These are phyloP conservation scores for Picathartes gymnocephalus DNA, from an alignment of 2,113 vertebrate genomes.

Conservation along the genomic window DNA sequence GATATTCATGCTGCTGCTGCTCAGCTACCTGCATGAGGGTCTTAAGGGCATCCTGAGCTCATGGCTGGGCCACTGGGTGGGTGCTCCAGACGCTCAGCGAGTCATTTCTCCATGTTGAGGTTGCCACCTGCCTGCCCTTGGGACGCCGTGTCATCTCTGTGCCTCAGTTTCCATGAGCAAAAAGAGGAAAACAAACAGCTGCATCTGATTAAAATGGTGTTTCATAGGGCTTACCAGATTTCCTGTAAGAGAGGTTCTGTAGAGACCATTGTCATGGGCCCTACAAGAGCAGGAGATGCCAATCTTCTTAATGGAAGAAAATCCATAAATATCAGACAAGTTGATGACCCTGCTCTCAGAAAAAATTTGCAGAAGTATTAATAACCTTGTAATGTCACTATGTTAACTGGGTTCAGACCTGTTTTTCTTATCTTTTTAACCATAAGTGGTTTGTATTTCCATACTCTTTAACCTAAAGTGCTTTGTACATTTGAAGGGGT, in stretches of 20 bases:
- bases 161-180: not conserved
- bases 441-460: not conserved
- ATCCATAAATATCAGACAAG: not conserved
- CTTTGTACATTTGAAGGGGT: not conserved
- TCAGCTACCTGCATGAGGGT: not conserved
- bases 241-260: not conserved
- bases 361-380: not conserved
- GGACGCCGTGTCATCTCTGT: not conserved
- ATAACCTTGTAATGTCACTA: not conserved
- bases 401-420: not conserved
- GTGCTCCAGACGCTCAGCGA: not conserved
- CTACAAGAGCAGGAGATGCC: not conserved
- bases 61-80: not conserved
- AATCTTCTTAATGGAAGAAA: not conserved
- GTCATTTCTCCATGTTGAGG: not conserved
- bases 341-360: not conserved
- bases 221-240: not conserved
- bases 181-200: not conserved
- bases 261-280: not conserved
- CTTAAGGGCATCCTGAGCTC: not conserved
- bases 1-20: not conserved
- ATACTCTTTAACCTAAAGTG: not conserved
- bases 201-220: not conserved
- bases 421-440: not conserved
- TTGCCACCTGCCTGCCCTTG: not conserved